Base-by-base conservation (phyloP, 1,140 invertebrate species). In the Metaphire vulgaris region DNA sequence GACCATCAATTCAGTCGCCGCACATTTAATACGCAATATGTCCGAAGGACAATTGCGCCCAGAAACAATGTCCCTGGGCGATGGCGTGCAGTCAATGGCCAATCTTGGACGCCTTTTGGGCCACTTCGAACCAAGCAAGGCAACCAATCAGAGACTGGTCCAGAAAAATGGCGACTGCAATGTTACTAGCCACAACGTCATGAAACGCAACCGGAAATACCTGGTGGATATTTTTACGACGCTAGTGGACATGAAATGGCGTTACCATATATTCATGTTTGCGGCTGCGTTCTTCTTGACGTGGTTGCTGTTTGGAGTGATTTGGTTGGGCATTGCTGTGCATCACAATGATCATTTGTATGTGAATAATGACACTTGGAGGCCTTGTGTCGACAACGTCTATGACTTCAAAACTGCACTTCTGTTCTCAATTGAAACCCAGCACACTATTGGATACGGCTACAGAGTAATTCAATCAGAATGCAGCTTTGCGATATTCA, bases 201-300 rank as follows among this genome's bases (percentile, higher is more conserved):
- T 33, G 21, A 71, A 73, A 34, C 86, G 92, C 82, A 69, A 66
- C 16, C 26, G 56, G 16, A 74, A 75, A 28, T 80, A 75, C 64
- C 56, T 83, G 2, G 91, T 92, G 87, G 91, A 93, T 31, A 91
- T 93, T 84, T 93, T 92, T 80, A 92, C 92, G 66, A 90, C 86
- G 70, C 87, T 91, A 88, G 90, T 93, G 76, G 80, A 83, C 6
- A 76, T 79, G 73, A 77, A 77, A 73, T 87, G 86, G 86, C 69
- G 86, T 26, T 79, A 81, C 34, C 80, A 84, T 69, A 65, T 85
- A 26, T 74, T 81, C 15, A 16, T 87, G 28, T 87, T 86, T 80
- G 78, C 81, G 0, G 69, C 79, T n/a, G 80, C 81, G 12, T 86
- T 87, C 75, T 33, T 87, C 56, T 70, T 81, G 32, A 82, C 81